Percentiles rank a stretch among this genome's conserved stretches.
These are phyloP conservation scores for Eupithecia exiguata DNA, from an alignment of 2,888 invertebrate genomes.

Conservation along the genomic window DNA sequence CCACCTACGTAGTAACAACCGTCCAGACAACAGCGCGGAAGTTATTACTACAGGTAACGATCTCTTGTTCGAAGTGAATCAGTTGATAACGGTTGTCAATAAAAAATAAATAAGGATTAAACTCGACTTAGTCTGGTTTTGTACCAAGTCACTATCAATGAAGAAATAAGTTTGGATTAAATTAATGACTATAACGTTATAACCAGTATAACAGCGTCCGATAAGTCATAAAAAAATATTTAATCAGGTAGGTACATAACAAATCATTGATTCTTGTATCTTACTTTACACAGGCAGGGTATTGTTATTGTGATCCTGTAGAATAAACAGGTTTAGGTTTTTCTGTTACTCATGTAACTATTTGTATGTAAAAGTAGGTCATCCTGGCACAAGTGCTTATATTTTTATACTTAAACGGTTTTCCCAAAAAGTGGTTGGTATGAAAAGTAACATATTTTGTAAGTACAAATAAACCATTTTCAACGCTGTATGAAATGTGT, in stretches of 20 bases:
- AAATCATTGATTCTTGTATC: no score
- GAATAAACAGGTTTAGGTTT: neutral
- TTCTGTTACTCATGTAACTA: neutral
- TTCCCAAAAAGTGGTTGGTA: no score
- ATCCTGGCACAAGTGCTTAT: neutral
- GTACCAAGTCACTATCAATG: neutral
- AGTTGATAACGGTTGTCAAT: neutral
- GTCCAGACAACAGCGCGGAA: conserved; percentile 3
- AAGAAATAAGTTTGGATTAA: no score
- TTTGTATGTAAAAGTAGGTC: neutral
- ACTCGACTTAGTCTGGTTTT: neutral
- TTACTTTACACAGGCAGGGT: neutral
- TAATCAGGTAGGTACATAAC: no score
- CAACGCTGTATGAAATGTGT: no score
- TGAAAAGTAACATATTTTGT: no score
- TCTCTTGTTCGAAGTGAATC: neutral
- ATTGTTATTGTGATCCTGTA: no score
- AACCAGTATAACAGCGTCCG: no score
- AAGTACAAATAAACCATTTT: no score
- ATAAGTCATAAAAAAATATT: no score
- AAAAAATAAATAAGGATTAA: neutral
- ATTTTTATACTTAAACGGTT: no score
- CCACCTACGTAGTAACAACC: neutral
- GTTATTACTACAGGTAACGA: conserved; percentile 1
- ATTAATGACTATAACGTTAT: neutral